Conservation (phyloP, 2,888 invertebrate genomes). For the Lasiommata megera region DNA sequence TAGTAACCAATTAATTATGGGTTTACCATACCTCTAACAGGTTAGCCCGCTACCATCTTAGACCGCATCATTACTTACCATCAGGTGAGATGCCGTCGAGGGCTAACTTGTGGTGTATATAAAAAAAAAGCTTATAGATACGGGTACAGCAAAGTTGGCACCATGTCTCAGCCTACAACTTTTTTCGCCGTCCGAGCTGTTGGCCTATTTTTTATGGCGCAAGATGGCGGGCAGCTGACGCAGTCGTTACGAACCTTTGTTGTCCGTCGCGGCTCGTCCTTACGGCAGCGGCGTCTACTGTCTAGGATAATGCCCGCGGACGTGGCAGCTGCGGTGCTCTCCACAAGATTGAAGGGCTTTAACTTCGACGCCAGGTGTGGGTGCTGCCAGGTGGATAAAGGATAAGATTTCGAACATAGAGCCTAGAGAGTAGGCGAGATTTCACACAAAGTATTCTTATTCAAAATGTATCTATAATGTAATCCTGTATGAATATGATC, state of each 20-base stretch:
- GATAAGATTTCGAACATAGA: not conserved
- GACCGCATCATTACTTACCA: too few relatives aligned
- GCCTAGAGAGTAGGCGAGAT: not conserved
- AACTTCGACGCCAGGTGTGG: constrained; percentile 54
- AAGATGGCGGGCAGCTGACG: constrained; percentile 76
- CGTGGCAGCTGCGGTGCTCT: constrained; percentile 47
- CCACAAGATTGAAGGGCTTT: constrained; percentile 51
- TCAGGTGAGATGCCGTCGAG: too few relatives aligned
- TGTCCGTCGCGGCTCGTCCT: constrained; percentile 42
- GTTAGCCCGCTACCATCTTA: too few relatives aligned
- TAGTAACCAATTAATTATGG: too few relatives aligned
- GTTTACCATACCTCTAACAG: too few relatives aligned
- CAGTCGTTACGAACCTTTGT: constrained; percentile 56
- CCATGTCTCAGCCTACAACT: constrained; percentile 8
- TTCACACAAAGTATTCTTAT: too few relatives aligned
- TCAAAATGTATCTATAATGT: too few relatives aligned
- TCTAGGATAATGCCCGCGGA: constrained; percentile 58
- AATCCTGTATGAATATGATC: too few relatives aligned
- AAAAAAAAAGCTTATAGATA: not conserved
- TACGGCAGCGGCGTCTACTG: constrained; percentile 36
- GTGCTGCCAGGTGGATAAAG: constrained; percentile 35
- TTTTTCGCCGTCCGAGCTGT: constrained; percentile 75
- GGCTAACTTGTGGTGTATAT: too few relatives aligned
- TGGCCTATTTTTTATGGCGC: constrained; percentile 80
- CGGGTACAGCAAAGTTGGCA: not conserved